phyloP scores from a whole-genome alignment of 1,140 invertebrate genomes.

The Belonocnema kinseyi region DNA sequence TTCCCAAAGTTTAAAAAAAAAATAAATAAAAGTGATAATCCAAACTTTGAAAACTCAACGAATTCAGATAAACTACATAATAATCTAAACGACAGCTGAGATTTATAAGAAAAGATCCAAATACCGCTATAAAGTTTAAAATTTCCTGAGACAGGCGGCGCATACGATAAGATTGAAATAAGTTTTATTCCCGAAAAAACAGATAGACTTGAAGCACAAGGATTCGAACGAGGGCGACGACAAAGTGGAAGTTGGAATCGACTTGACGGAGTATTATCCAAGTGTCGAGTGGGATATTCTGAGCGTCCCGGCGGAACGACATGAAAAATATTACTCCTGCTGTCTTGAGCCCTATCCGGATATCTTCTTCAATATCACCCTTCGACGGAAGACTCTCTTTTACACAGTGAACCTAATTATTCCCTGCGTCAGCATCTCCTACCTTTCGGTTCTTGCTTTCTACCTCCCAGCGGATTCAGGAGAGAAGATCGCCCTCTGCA shows the following conservation, averaged over 20 bases:
- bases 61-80: background rate
- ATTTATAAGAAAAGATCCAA: background rate
- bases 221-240: slow-evolving; percentile 87
- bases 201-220: slow-evolving; percentile 95
- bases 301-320: slow-evolving; percentile 91
- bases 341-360: slow-evolving; percentile 93
- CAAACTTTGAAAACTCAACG: background rate
- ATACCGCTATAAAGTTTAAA: background rate
- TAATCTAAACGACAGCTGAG: background rate
- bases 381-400: slow-evolving; percentile 95
- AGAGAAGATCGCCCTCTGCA: slow-evolving; percentile 98
- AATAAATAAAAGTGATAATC: background rate
- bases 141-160: background rate
- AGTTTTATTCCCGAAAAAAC: slow-evolving; percentile 36
- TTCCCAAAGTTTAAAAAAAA: slow-evolving; percentile 34
- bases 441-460: slow-evolving; percentile 94
- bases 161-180: background rate
- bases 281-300: slow-evolving; percentile 99
- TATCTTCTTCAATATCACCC: slow-evolving; percentile 98
- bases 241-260: slow-evolving; percentile 91
- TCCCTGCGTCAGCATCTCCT: slow-evolving; percentile 94
- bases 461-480: slow-evolving; percentile 99
- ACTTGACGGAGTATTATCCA: slow-evolving; percentile 95
- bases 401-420: slow-evolving; percentile 98
- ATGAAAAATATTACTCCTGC: slow-evolving; percentile 93